Evolutionary conservation across 2,797 vertebrate species (phyloP).

Genomic region (Epinephelus coioides): DNA sequence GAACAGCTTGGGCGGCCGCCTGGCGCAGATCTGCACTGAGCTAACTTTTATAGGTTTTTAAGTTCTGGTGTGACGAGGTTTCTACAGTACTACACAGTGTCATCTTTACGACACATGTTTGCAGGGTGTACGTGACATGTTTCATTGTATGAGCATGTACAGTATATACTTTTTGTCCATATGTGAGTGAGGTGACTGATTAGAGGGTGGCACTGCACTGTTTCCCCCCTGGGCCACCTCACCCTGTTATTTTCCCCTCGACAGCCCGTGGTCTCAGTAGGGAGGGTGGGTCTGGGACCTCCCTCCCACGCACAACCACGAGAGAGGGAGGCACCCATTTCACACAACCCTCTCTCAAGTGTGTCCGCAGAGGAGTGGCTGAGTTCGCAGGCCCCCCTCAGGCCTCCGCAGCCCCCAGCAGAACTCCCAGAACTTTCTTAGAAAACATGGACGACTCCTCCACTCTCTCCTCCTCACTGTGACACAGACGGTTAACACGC

Average conservation of each 20-base stretch:
- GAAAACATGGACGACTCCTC: conserved; percentile 18
- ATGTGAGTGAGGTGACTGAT: conserved; percentile 70
- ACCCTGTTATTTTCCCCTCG: conserved; percentile 80
- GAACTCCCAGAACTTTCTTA: conserved; percentile 32
- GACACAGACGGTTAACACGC: neutral
- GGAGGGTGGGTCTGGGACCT: conserved; percentile 79
- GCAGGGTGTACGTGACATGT: conserved; percentile 10
- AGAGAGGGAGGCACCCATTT: conserved; percentile 64
- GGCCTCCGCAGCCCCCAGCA: conserved; percentile 21
- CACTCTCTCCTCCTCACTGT: neutral
- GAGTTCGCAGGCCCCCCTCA: conserved; percentile 21
- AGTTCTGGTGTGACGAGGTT: neutral
- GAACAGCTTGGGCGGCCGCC: no score
- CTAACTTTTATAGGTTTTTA: neutral
- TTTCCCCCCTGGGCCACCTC: conserved; percentile 46
- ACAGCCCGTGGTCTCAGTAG: conserved; percentile 61
- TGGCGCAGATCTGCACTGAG: no score
- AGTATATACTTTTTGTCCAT: conserved; percentile 33
- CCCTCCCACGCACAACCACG: conserved; percentile 70
- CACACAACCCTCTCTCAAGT: conserved; percentile 47
- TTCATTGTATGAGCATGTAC: conserved; percentile 30
- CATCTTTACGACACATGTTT: neutral
- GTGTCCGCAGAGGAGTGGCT: conserved; percentile 21
- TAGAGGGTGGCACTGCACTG: conserved; percentile 72
- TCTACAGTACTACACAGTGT: neutral